Conservation (phyloP, 2,113 vertebrate genomes). For the Asarcornis scutulata region DNA sequence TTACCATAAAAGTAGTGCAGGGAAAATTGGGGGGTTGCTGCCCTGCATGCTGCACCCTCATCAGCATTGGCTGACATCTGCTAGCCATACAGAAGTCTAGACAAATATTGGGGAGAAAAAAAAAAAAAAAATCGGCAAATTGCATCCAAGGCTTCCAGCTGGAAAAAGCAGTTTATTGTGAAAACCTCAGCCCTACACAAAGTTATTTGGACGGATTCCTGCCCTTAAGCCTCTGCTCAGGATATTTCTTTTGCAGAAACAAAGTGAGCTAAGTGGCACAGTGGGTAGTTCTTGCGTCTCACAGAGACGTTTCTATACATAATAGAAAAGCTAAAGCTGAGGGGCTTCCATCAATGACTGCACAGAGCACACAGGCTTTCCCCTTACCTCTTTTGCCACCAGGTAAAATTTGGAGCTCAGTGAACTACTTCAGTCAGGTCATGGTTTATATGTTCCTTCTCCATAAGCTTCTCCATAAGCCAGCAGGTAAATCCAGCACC, state of each 20-base stretch:
- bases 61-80: background rate
- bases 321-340: background rate
- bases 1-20: rapidly evolving
- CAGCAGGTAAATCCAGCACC: background rate
- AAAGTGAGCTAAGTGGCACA: background rate
- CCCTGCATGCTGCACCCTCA: rapidly evolving
- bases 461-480: background rate
- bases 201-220: background rate
- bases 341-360: background rate
- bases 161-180: background rate
- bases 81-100: background rate
- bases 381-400: background rate
- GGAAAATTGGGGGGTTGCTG: background rate
- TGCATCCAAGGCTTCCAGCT: background rate
- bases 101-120: background rate
- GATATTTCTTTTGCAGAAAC: background rate
- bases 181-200: background rate
- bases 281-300: background rate
- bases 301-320: background rate
- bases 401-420: background rate
- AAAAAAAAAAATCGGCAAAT: background rate
- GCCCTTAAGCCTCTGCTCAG: background rate
- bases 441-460: rapidly evolving
- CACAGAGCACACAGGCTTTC: background rate
- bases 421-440: background rate